Evolutionary conservation across 2,888 invertebrate genomes (phyloP), one percentile per base, ranked within the genome.

Genomic region (Cremastinae sp.): DNA sequence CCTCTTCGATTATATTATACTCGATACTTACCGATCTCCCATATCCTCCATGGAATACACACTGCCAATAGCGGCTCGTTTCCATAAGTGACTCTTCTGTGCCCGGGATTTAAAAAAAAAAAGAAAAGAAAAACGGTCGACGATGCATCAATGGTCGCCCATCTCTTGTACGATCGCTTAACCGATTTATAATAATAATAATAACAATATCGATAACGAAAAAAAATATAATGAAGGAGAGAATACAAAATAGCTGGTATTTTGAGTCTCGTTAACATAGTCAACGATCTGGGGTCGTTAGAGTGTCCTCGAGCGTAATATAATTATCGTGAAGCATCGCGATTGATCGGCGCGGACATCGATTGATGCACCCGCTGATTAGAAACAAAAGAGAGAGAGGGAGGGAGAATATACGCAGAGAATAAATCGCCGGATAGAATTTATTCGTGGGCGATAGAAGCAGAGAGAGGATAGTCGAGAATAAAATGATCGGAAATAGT

Each of bases 91-190:
- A 41, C 10, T n/a, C 10, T 2, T 41, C 41, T 9, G 10, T 12
- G 9, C 12, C 1, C 12, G 41, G 10, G 56, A 22, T 20, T 16
- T 45, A 0, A 45, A n/a, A 22, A 28, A 49, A 5, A 28, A 28
- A 28, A 66, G 1, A 38, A 53, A 41, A 9, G 36, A 7, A 1
- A 45, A 12, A 45, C 5, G 14, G 38, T 43, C 5, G 28, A 28
- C 22, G 66, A 64, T 58, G 53, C 65, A 70, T 65, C 66, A 36
- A 69, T 69, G 12, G 54, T 38, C 38, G 54, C 20, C n/a, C n/a
- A 62, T 51, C 64, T 64, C 8, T 20, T 41, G 16, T 51, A 36
- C 51, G 22, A 51, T 20, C 49, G 51, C n/a, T 36, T 36, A n/a
- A 47, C 28, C 53, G 53, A 54, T 49, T 16, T 53, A 28, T 61